Evolutionary conservation across 2,888 invertebrate species (phyloP), one percentile per base, ranked within the genome.

Genomic region (Erebia epiphron): DNA sequence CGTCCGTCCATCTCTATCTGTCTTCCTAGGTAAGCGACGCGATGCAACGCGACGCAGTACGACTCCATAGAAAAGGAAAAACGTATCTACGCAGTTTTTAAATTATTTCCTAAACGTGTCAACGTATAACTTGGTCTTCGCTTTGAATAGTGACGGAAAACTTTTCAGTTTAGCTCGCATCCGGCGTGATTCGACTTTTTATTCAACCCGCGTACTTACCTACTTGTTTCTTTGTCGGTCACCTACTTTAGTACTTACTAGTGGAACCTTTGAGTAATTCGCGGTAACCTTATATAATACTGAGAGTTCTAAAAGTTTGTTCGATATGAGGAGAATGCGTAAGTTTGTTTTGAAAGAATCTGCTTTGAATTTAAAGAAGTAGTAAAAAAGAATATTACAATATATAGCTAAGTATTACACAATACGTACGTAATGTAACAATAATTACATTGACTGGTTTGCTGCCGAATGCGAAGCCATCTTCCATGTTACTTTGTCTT

Each of bases 151-250:
- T 43, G 54, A 41, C 43, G 43, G 41, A 14, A 43, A 66, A 54
- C 41, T 66, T 66, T 56, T 16, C 43, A 9, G 66, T 18, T 16
- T 41, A 13, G 43, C 65, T 2, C 43, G 43, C 13, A 43, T 21
- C n/a, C 52, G 35, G 41, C 35, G 56, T 66, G 56, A 57, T 14
- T 43, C 14, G 56, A 18, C 54, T 54, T 66, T 66, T 66, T 56
- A 66, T 66, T 66, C 66, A 66, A 9, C 13, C 1, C 56, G 46
- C 66, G 56, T 56, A 57, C n/a, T 7, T 50, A 13, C 43, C 52
- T 50, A 13, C 43, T 58, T 69, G 21, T 21, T 21, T 13, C 56
- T 58, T 65, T 65, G 54, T 67, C 68, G 71, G 68, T 71, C 71
- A 71, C 71, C 71, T 60, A 71, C 60, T 68, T 68, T 41, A n/a